These are phyloP conservation scores for Hoplodrina blanda DNA, from an alignment of 2,888 invertebrate genomes.

Conservation along the genomic window DNA sequence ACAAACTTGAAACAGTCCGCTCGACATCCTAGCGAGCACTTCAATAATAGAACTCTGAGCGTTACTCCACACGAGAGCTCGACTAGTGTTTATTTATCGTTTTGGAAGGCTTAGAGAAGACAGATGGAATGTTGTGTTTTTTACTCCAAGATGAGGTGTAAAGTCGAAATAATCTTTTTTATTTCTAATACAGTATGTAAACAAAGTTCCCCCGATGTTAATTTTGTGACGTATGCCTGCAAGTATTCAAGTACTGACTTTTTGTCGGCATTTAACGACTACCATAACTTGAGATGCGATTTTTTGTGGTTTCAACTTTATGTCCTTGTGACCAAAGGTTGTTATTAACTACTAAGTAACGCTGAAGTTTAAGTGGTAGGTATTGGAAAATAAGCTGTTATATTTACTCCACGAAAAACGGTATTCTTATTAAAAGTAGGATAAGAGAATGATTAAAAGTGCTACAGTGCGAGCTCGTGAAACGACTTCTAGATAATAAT, in stretches of 20 bases:
- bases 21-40: conserved; percentile 72
- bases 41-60: conserved; percentile 73
- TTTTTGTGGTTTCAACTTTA: conserved; percentile 51
- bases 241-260: conserved; percentile 40
- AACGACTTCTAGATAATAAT: conserved; percentile 89
- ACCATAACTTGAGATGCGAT: conserved; percentile 47
- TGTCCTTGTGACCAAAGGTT: conserved; percentile 36
- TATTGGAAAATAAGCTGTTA: conserved; percentile 58
- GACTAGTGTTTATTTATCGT: conserved; percentile 90
- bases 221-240: conserved; percentile 69
- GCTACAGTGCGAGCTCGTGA: conserved; percentile 79
- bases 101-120: conserved; percentile 89
- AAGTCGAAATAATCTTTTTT: conserved; percentile 82
- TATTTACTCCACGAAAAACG: conserved; percentile 68
- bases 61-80: conserved; percentile 81
- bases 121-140: conserved; percentile 89
- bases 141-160: conserved; percentile 84
- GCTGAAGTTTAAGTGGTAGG: conserved; percentile 32
- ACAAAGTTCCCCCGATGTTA: conserved; percentile 73
- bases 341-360: conserved; percentile 50
- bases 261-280: conserved; percentile 60
- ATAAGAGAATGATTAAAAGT: conserved; percentile 86
- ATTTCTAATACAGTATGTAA: conserved; percentile 78
- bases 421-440: conserved; percentile 78
- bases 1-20: conserved; percentile 61